A percentile compares a stretch with the other conserved stretches of the same genome.
These are phyloP conservation scores for Tenebrosternarchus preto DNA, from an alignment of 2,113 vertebrate genomes.

Conservation along the genomic window DNA sequence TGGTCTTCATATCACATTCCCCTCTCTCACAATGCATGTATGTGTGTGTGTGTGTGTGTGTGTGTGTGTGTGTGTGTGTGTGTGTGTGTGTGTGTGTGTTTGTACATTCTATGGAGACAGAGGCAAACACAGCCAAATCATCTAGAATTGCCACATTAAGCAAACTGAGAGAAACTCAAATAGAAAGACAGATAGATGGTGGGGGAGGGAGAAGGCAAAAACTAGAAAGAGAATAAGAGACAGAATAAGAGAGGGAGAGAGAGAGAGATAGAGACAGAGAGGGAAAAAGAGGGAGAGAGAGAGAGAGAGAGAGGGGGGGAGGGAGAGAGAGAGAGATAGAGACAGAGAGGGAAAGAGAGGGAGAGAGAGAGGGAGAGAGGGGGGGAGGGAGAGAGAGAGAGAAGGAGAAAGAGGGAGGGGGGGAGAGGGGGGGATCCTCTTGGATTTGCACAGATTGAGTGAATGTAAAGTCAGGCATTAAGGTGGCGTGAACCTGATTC, in stretches of 20 bases:
- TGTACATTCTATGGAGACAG: constrained; percentile 89
- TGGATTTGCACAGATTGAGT: constrained; percentile 99
- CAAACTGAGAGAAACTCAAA: constrained; percentile 66
- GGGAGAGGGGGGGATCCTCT: constrained; percentile 69
- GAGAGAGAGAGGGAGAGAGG: background rate
- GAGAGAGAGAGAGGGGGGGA: constrained; percentile 14
- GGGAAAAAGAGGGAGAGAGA: constrained; percentile 15
- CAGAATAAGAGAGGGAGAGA: background rate
- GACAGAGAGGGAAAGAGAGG: no score
- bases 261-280: constrained; percentile 27
- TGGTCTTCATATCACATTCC: constrained; percentile 91
- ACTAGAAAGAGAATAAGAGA: background rate
- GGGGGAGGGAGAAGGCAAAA: background rate
- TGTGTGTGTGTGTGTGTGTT: constrained; percentile 65
- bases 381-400: background rate
- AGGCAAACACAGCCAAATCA: constrained; percentile 78
- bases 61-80: no score
- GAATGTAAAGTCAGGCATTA: constrained; percentile 99
- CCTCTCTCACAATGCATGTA: background rate
- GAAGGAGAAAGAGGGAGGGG: constrained; percentile 15
- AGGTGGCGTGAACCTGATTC: constrained; percentile 80
- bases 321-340: constrained; percentile 27
- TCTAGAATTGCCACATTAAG: constrained; percentile 95
- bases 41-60: constrained; percentile 3
- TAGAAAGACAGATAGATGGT: background rate